These are phyloP conservation scores for Rhynchophorus ferrugineus DNA, from an alignment of 1,140 invertebrate genomes.

Conservation along the genomic window DNA sequence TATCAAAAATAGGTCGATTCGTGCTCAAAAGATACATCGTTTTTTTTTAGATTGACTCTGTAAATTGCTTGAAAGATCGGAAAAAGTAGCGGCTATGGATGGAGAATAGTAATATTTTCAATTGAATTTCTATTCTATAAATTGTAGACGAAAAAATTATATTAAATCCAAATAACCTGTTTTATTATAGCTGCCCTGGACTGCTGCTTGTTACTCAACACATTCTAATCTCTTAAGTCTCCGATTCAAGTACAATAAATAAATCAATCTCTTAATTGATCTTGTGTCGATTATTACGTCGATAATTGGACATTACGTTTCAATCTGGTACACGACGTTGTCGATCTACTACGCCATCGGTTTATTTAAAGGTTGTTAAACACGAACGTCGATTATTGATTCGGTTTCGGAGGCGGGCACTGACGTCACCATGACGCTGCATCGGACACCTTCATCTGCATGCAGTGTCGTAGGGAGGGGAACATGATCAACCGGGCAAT, in stretches of 20 bases:
- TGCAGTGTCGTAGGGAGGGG: background rate
- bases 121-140: too few species aligned
- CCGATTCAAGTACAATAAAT: too few species aligned
- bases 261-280: background rate
- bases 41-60: too few species aligned
- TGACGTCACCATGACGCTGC: background rate
- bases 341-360: background rate
- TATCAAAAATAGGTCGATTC: too few species aligned
- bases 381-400: background rate
- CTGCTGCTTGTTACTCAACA: too few species aligned
- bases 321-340: background rate
- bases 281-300: background rate
- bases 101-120: too few species aligned
- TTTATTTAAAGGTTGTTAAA: background rate
- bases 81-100: too few species aligned
- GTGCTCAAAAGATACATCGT: too few species aligned
- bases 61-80: too few species aligned
- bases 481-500: too few species aligned
- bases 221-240: too few species aligned
- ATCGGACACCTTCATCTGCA: background rate
- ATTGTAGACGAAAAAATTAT: background rate
- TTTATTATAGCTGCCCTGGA: too few species aligned
- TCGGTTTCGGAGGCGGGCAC: background rate
- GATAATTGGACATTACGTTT: background rate
- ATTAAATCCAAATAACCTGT: background rate